Conservation (phyloP, 2,888 invertebrate species). For the Hirtodrosophila duncani region DNA sequence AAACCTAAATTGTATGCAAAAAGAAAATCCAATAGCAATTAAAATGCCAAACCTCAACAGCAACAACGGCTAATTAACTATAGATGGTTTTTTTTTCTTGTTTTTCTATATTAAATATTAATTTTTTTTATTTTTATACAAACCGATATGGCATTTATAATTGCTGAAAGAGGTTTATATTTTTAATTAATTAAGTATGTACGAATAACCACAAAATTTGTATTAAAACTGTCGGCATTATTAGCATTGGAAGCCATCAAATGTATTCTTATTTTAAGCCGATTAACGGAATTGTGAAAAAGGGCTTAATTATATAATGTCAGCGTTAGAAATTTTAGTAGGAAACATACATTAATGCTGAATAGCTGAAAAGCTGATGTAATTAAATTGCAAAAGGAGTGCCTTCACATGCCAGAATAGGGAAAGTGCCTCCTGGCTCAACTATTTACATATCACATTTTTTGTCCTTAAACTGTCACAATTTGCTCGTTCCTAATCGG, state of each 20-base stretch:
- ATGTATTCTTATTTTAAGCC: slow-evolving; percentile 38
- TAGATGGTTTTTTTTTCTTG: slow-evolving; percentile 49
- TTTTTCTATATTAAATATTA: neutral
- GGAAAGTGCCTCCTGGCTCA: too few relatives aligned
- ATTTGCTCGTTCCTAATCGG: too few relatives aligned
- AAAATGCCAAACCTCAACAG: slow-evolving; percentile 15
- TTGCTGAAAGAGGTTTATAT: slow-evolving; percentile 41
- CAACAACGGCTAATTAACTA: slow-evolving; percentile 56
- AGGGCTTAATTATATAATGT: slow-evolving; percentile 30
- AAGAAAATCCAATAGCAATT: slow-evolving; percentile 32
- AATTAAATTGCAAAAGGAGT: too few relatives aligned
- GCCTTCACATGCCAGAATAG: too few relatives aligned
- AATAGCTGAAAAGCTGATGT: too few relatives aligned
- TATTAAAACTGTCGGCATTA: slow-evolving; percentile 57
- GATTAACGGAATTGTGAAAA: slow-evolving; percentile 56
- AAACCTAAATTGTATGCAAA: neutral
- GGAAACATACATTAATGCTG: too few relatives aligned
- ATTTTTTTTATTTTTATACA: slow-evolving; percentile 1
- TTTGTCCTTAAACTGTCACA: too few relatives aligned
- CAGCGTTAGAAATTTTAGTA: too few relatives aligned
- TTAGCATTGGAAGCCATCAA: slow-evolving; percentile 44
- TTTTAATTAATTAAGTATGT: slow-evolving; percentile 69
- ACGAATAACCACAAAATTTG: slow-evolving; percentile 65
- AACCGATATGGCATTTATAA: slow-evolving; percentile 52
- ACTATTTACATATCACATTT: too few relatives aligned